A percentile compares a stretch with the other conserved stretches of the same genome.
phyloP scores from a whole-genome alignment of 2,888 invertebrate genomes.

The Leptinotarsa haldemani region DNA sequence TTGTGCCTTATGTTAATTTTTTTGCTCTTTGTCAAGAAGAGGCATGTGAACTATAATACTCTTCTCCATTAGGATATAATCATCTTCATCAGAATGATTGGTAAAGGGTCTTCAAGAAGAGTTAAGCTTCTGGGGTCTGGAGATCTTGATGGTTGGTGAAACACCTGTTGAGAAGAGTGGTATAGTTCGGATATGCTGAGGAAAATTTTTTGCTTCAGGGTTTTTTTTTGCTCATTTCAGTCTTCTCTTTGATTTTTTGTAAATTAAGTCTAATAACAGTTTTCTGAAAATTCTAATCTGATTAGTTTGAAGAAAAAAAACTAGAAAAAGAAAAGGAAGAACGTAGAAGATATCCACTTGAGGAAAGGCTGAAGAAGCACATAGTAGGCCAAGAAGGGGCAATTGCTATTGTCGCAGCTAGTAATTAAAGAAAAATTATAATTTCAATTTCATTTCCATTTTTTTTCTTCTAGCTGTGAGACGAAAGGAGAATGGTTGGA shows the following conservation, averaged over 20 bases:
- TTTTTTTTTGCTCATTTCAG: no score
- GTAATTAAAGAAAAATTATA: slow-evolving; percentile 61
- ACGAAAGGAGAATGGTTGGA: slow-evolving; percentile 93
- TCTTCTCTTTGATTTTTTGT: no score
- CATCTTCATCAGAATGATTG: no score
- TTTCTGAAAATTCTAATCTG: slow-evolving; percentile 12
- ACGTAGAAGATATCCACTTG: slow-evolving; percentile 83
- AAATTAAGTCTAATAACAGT: background rate
- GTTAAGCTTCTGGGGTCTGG: no score
- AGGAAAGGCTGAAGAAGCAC: slow-evolving; percentile 82
- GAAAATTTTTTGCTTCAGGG: no score
- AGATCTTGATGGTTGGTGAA: background rate
- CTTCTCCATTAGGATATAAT: no score
- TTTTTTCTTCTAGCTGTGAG: slow-evolving; percentile 74
- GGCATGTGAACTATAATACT: no score
- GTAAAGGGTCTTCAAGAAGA: no score
- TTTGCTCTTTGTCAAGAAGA: no score
- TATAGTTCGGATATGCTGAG: no score
- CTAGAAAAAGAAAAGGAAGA: slow-evolving; percentile 80
- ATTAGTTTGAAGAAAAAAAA: slow-evolving; percentile 68
- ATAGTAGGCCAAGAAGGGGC: slow-evolving; percentile 90
- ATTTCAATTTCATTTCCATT: slow-evolving; percentile 7
- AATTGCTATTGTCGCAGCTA: slow-evolving; percentile 81
- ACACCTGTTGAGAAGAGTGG: background rate
- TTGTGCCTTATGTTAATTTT: no score